Base-by-base conservation (phyloP, 1,140 invertebrate genomes). In the Aphelinus atriplicis region DNA sequence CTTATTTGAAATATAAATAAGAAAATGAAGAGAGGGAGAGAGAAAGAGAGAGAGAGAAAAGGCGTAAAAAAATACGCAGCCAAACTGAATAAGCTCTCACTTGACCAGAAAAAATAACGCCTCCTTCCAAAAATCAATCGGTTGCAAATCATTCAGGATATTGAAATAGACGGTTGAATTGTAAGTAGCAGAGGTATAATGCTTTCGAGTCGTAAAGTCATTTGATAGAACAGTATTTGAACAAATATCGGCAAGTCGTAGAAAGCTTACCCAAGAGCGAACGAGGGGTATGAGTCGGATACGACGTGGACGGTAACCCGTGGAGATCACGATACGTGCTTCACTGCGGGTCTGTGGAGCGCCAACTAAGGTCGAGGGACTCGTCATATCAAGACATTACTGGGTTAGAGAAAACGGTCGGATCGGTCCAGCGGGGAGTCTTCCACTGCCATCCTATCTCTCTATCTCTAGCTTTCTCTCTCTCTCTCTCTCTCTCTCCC, bases 311-410 rank as follows among this genome's bases (percentile, higher is more conserved):
- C 1, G 58, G 10, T 26, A 7, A 43, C 58, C 58, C 58, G 58
- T 43, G 42, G 58, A 60, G 58, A 60, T 60, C 58, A 43, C 58
- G 58, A 60, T 60, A 60, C 58, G 58, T 60, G 58, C 58, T 7
- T 60, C 42, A 43, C 58, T 60, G 58, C 58, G 42, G 58, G 58
- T 43, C 58, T 7, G 58, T 43, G 58, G 4, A 60, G 42, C 58
- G 58, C 42, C 58, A 60, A 45, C 58, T 7, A 43, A 60, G 58
- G 58, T 60, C 58, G 58, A 60, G 58, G 58, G 58, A 60, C 58
- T 60, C 58, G 58, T 60, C 58, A 60, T 60, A 60, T 60, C 58
- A 60, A 60, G 58, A 60, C 58, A 60, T 60, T 60, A 60, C 58
- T 9, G 58, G 58, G 58, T 43, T 7, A 43, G 58, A 60, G 58